Evolutionary conservation across 1,140 invertebrate genomes (phyloP).

Genomic region (Manduca sexta): DNA sequence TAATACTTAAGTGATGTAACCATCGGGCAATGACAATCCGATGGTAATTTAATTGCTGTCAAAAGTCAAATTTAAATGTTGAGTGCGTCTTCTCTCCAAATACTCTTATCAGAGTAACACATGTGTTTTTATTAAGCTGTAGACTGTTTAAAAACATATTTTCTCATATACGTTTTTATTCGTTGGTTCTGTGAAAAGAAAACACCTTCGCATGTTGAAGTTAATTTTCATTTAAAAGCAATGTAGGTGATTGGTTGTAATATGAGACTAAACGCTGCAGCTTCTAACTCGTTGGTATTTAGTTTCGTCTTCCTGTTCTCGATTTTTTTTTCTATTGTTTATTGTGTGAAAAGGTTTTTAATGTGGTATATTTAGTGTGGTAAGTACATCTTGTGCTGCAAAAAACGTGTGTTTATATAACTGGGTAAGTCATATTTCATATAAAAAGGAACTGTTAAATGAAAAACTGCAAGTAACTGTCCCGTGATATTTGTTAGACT

Average conservation of each 20-base stretch:
- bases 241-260: constrained; percentile 11
- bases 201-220: neutral
- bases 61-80: constrained; percentile 17
- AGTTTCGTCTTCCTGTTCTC: constrained; percentile 12
- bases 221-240: constrained; percentile 6
- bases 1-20: constrained; percentile 45
- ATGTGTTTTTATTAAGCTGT: constrained; percentile 4
- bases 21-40: constrained; percentile 33
- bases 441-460: neutral
- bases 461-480: too few relatives aligned
- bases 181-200: neutral
- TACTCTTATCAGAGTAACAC: constrained; percentile 4
- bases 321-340: too few relatives aligned
- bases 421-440: too few relatives aligned
- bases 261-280: constrained; percentile 8
- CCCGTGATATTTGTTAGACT: too few relatives aligned
- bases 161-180: neutral
- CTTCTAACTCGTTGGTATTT: constrained; percentile 9
- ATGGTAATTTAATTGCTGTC: constrained; percentile 58
- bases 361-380: neutral
- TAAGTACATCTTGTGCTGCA: neutral
- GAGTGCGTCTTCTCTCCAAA: constrained; percentile 3
- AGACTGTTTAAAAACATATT: neutral
- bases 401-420: neutral
- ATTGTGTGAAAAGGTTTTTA: neutral